Evolutionary conservation across 2,797 vertebrate species (phyloP).

Genomic region (Tragelaphus eurycerus): DNA sequence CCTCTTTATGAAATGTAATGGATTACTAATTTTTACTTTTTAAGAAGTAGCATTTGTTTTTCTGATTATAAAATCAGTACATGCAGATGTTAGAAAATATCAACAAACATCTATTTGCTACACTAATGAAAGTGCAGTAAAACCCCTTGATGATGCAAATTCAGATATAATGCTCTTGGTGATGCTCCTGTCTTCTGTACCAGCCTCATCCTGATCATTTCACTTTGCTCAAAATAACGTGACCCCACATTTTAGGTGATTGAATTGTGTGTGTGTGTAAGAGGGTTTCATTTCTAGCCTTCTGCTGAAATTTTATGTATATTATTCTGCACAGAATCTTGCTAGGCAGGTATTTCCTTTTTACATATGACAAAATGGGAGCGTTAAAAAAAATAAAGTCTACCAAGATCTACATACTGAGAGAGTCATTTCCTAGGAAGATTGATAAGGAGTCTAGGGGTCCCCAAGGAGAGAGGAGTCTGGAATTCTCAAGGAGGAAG

Average conservation of each 20-base stretch:
- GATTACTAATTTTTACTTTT: slow-evolving; percentile 5
- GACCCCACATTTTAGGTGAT: background rate
- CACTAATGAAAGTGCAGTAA: background rate
- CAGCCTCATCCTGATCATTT: background rate
- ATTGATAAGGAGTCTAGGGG: no score
- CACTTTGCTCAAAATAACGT: background rate
- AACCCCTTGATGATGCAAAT: background rate
- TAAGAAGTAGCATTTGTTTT: background rate
- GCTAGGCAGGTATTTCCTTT: background rate
- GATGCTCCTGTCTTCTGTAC: background rate
- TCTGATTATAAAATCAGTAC: background rate
- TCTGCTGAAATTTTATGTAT: background rate
- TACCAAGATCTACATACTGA: background rate
- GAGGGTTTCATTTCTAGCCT: background rate
- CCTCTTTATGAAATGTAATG: slow-evolving; percentile 10
- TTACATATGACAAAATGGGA: background rate
- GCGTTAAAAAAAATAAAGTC: background rate
- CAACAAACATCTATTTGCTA: background rate
- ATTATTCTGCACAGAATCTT: background rate
- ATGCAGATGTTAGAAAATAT: background rate
- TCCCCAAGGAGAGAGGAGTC: no score
- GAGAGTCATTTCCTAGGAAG: no score
- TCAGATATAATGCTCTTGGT: background rate
- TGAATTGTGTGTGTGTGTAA: background rate
- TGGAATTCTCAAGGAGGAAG: no score